Conservation (phyloP, 1,140 invertebrate species). For the Ceratina calcarata region DNA sequence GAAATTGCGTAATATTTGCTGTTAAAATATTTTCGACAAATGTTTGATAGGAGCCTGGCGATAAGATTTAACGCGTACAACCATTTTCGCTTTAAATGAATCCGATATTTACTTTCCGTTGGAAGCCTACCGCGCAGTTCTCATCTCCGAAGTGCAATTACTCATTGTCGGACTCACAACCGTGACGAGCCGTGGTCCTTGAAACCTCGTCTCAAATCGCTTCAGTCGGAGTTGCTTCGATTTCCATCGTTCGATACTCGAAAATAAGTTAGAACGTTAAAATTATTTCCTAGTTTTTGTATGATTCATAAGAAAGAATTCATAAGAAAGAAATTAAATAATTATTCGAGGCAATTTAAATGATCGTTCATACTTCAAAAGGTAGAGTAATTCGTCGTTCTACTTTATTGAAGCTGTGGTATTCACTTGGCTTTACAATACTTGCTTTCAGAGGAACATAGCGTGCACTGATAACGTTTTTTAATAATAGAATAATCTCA, state of each 20-base stretch:
- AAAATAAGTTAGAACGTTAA: not conserved
- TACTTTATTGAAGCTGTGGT: not conserved
- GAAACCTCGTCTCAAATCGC: not conserved
- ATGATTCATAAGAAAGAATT: no score
- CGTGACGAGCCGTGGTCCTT: slow-evolving; percentile 16
- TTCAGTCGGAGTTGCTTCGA: not conserved
- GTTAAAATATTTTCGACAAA: slow-evolving; percentile 4
- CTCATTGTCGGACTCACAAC: slow-evolving; percentile 29
- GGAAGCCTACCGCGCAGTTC: not conserved
- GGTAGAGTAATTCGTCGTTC: no score
- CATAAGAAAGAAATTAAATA: no score
- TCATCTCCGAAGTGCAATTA: slow-evolving; percentile 10
- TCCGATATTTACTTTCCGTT: not conserved
- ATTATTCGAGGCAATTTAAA: no score
- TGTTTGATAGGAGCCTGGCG: not conserved
- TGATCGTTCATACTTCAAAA: no score
- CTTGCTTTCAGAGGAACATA: not conserved
- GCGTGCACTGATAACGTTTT: not conserved
- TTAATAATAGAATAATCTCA: not conserved
- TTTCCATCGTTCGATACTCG: not conserved
- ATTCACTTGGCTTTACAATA: not conserved
- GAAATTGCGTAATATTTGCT: not conserved
- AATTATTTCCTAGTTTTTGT: not conserved
- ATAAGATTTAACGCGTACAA: not conserved
- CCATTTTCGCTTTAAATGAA: slow-evolving; percentile 23